Evolutionary conservation across 2,888 invertebrate species (phyloP).

Genomic region (Ferdinandea cuprea): DNA sequence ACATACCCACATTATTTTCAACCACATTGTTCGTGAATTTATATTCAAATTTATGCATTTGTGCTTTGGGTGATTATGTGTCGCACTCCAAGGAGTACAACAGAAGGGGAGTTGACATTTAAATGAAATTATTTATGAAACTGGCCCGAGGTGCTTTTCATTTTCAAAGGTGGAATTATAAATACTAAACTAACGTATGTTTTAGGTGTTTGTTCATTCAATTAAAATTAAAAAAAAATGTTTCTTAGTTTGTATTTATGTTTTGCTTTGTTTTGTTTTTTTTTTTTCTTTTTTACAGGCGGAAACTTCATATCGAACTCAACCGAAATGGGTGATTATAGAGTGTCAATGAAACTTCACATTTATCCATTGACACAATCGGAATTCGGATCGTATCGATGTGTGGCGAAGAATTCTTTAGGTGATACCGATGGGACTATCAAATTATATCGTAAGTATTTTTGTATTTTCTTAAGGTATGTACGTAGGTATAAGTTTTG

Average conservation of each 20-base stretch:
- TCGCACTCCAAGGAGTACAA: slow-evolving; percentile 54
- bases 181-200: background rate
- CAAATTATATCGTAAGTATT: slow-evolving; percentile 90
- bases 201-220: slow-evolving; percentile 7
- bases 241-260: background rate
- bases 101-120: slow-evolving; percentile 38
- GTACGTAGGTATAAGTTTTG: too few relatives aligned
- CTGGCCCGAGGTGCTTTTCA: slow-evolving; percentile 19
- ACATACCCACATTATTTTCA: background rate
- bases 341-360: slow-evolving; percentile 89
- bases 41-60: slow-evolving; percentile 53
- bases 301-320: slow-evolving; percentile 89
- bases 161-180: background rate
- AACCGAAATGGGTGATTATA: slow-evolving; percentile 89
- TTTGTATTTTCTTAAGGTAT: slow-evolving; percentile 16
- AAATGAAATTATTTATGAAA: slow-evolving; percentile 69
- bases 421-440: slow-evolving; percentile 93
- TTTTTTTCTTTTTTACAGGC: slow-evolving; percentile 82
- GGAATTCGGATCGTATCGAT: slow-evolving; percentile 91
- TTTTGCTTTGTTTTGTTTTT: slow-evolving; percentile 76
- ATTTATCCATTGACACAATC: slow-evolving; percentile 87
- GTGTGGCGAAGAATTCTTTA: slow-evolving; percentile 92
- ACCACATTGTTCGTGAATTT: background rate
- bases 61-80: slow-evolving; percentile 47
- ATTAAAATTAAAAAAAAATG: slow-evolving; percentile 2